Base-by-base conservation (phyloP, 92 coral and sea anemone species). In the Heteractis magnifica region DNA sequence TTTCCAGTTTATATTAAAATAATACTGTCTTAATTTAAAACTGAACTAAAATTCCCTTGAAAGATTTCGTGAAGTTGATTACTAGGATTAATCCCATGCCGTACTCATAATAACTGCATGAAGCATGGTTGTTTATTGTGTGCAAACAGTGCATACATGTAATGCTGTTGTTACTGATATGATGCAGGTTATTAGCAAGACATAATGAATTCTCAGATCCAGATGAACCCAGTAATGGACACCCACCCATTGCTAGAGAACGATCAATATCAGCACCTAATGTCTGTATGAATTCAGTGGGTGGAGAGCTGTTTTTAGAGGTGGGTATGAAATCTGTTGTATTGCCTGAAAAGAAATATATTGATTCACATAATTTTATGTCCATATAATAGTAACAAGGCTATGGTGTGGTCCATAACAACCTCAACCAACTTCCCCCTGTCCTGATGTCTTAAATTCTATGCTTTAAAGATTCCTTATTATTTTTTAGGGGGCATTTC, bases 261-360 rank as follows among this genome's bases (percentile, higher is more conserved):
- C 95, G 99, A 15, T 97, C 99, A 10, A 89, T 94, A 75, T 97
- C 99, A 4, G 99, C 98, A 49, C 99, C 99, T 13, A 93, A 97
- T 85, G 98, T 97, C 26, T 92, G 85, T 79, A 68, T 87, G 34
- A 83, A 85, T 72, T 87, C 87, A 50, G 81, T 81, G 23, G 89
- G 84, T 1, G 72, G 34, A 18, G 76, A 74, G 13, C 64, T 75
- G 58, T 89, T 83, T 81, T 34, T 80, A 12, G 96, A 92, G 93
- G 96, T 92, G 53, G 13, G 88, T 50, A 53, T 52, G 9, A 58
- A 55, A 16, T 49, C 9, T 53, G 34, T 56, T 10, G 51, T 51
- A 10, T 56, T 8, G 44, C 44, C 3, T 34, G 44, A 34, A 34
- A 34, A 34, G 44, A 34, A 34, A 34, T 34, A 2, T 34, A 34